Evolutionary conservation across 2,888 invertebrate genomes (phyloP), one percentile per base, ranked within the genome.

Genomic region (Drosophila peninsularis): DNA sequence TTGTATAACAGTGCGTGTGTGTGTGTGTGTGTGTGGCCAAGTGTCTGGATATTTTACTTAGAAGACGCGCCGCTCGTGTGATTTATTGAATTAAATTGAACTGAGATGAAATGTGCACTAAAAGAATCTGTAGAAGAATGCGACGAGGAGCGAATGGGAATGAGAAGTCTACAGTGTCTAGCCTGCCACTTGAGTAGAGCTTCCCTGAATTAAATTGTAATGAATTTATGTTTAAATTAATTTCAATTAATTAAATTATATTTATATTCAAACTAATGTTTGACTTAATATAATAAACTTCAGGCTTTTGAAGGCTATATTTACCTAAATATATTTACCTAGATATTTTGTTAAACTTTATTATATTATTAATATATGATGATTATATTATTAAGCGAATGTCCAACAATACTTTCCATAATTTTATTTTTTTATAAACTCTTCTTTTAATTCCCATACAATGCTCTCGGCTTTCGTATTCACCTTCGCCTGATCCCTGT

Each of bases 71-170:
- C 54, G 69, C 63, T 64, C 62, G 71, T 66, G 76, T 84, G 82
- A 82, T 82, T 82, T 82, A 82, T 82, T 78, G 79, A 76, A 74
- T 83, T 69, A 71, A 71, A 82, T 68, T 63, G 68, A 62, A 60
- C 61, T 53, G 53, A 53, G 56, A 54, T 67, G 57, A 70, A 71
- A 74, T 60, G 62, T 53, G 21, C 17, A 54, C 41, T n/a, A n/a
- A 42, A 42, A 24, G 24, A 52, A 21, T 32, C 10, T 11, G 13
- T 6, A 24, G 17, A 13, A 37, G 13, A 13, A 41, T 21, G 37
- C 27, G 24, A 37, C 53, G 39, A 53, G 13, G 41, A 19, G 37
- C 27, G 24, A 37, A 49, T 34, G 47, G 13, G 41, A 19, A 14
- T 5, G 27, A 3, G 17, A 13, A 13, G 7, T 17, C 5, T 41